Evolutionary conservation across 1,140 invertebrate genomes (phyloP), one percentile per base, ranked within the genome.

Genomic region (Acarapis woodi): DNA sequence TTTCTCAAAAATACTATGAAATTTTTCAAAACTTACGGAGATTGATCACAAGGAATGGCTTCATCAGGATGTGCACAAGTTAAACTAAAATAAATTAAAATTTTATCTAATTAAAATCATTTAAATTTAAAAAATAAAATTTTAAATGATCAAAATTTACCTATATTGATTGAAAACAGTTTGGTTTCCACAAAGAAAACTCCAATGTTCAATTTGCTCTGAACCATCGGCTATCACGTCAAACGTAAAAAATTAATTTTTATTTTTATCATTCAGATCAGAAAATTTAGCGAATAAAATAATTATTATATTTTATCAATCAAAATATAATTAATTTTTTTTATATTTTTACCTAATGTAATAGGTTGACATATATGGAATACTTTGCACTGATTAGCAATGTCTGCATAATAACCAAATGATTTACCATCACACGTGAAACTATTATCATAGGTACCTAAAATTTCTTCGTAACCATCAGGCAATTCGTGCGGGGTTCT

Each of bases 161-260:
- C n/a, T n/a, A n/a, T n/a, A n/a, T 25, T 75, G 71, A 51, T 73
- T 71, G 55, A 75, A 75, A 16, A 73, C 62, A n/a, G 72, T 75
- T 9, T 66, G 67, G 51, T 72, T 72, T n/a, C 70, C 70, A 48
- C 72, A 75, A 2, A 64, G 58, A 55, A 73, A 73, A 29, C 40
- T 44, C 34, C 39, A 44, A 16, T 41, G 44, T 18, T 41, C 29
- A 2, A 35, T 20, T 2, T 12, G 14, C 6, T 16, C 8, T 16
- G 40, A 30, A 3, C 50, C 50, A 24, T 43, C 42, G 15, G 44
- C 43, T 19, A n/a, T n/a, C n/a, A n/a, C n/a, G n/a, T n/a, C n/a
- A n/a, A n/a, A n/a, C n/a, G n/a, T n/a, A n/a, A n/a, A n/a, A n/a
- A n/a, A n/a, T n/a, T n/a, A n/a, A n/a, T n/a, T n/a, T n/a, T n/a